Percentiles rank a stretch among this genome's conserved stretches.
These are phyloP conservation scores for Oncopodura yosiiana DNA, from an alignment of 1,140 invertebrate genomes.

Conservation along the genomic window DNA sequence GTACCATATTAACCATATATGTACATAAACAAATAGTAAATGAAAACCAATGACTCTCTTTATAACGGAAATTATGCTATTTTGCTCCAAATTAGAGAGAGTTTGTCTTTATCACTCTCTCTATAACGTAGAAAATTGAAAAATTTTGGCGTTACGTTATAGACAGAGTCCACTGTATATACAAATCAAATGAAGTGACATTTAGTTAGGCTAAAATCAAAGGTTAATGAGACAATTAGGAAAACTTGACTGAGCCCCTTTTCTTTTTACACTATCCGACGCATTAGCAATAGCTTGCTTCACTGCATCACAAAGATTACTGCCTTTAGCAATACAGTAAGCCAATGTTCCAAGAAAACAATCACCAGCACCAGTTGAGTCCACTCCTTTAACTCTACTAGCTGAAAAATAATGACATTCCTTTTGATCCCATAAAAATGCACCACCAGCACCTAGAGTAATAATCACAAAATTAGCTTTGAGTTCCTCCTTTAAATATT, in stretches of 20 bases:
- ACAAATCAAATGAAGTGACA: no score
- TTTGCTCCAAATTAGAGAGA: no score
- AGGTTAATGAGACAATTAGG: no score
- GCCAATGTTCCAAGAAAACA: slow-evolving; percentile 81
- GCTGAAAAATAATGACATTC: slow-evolving; percentile 49
- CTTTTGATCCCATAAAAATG: slow-evolving; percentile 52
- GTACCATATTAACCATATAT: no score
- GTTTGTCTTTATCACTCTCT: no score
- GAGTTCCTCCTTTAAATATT: slow-evolving; percentile 47
- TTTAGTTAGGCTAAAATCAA: no score
- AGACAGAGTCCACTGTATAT: no score
- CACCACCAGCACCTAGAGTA: slow-evolving; percentile 66
- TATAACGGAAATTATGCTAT: no score
- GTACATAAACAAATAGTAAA: no score
- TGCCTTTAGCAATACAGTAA: slow-evolving; percentile 57
- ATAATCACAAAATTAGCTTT: slow-evolving; percentile 71
- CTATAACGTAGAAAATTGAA: no score
- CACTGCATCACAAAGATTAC: slow-evolving; percentile 14
- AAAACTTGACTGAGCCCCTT: slow-evolving; percentile 79
- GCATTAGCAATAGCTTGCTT: slow-evolving; percentile 28
- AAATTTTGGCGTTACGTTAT: no score
- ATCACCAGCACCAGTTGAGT: slow-evolving; percentile 82
- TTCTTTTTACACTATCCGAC: slow-evolving; percentile 49
- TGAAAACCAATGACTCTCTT: no score
- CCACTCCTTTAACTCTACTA: slow-evolving; percentile 61